A percentile compares a stretch with the other conserved stretches of the same genome.
These are phyloP conservation scores for Smittia sp. DNA, from an alignment of 2,888 invertebrate species.

Conservation along the genomic window DNA sequence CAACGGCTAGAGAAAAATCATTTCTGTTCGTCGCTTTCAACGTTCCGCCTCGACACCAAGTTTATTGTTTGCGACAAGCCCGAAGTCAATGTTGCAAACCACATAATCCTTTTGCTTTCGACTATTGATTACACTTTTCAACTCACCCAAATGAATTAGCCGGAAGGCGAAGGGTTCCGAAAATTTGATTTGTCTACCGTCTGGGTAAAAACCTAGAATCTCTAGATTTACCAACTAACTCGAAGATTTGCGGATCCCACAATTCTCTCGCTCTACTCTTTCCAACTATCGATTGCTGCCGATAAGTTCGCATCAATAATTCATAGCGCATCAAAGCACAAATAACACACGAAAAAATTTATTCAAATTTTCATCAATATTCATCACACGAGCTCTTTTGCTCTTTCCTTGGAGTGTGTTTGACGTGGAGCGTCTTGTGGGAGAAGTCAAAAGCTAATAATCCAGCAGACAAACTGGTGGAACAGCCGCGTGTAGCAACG, in stretches of 20 bases:
- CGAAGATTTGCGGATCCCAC: background rate
- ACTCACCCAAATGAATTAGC: background rate
- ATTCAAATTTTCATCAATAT: background rate
- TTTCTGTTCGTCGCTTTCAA: background rate
- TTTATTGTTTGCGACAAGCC: background rate
- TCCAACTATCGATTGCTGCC: background rate
- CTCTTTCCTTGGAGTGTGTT: background rate
- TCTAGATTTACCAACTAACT: too few species aligned
- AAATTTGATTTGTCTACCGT: background rate
- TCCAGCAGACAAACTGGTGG: background rate
- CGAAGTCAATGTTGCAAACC: constrained; percentile 6
- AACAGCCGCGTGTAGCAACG: background rate
- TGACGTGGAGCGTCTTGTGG: background rate
- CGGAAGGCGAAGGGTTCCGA: background rate
- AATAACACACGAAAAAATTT: constrained; percentile 8
- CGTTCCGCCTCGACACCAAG: background rate
- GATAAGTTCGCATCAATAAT: background rate
- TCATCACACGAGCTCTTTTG: background rate
- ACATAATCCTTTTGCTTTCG: background rate
- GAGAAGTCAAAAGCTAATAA: background rate
- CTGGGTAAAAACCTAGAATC: background rate
- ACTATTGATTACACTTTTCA: background rate
- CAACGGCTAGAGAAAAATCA: background rate
- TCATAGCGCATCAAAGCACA: background rate
- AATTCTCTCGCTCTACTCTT: background rate